A percentile compares a stretch with the other conserved stretches of the same genome.
These are phyloP conservation scores for Leucoma salicis DNA, from an alignment of 2,888 invertebrate genomes.

Conservation along the genomic window DNA sequence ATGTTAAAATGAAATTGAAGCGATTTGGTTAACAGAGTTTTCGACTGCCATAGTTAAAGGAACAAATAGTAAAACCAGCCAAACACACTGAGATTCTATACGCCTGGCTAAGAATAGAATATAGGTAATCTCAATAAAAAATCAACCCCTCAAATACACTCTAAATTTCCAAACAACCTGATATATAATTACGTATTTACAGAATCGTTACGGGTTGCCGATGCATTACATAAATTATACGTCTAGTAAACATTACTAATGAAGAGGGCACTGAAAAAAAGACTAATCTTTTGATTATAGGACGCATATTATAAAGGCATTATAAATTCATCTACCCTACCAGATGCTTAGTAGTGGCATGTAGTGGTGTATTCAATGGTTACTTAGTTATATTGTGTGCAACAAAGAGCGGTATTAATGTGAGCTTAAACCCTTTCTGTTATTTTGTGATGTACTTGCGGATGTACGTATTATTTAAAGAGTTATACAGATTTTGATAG, in stretches of 20 bases:
- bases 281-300: conserved; percentile 76
- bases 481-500: no score
- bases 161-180: conserved; percentile 41
- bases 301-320: conserved; percentile 71
- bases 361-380: conserved; percentile 52
- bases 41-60: no score
- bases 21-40: no score
- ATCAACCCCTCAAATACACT: conserved; percentile 5
- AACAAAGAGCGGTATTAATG: conserved; percentile 58
- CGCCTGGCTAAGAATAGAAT: no score
- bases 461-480: no score
- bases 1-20: no score
- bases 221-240: conserved; percentile 60
- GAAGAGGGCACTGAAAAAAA: conserved; percentile 77
- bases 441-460: no score
- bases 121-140: not conserved
- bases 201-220: conserved; percentile 52
- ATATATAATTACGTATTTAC: conserved; percentile 69
- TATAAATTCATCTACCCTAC: conserved; percentile 73
- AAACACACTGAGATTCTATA: no score
- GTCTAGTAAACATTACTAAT: conserved; percentile 62
- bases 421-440: conserved; percentile 36
- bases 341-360: conserved; percentile 59
- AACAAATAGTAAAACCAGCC: no score
- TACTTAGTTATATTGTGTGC: conserved; percentile 45